Conservation (phyloP, 2,888 invertebrate genomes). For the Labia minor region DNA sequence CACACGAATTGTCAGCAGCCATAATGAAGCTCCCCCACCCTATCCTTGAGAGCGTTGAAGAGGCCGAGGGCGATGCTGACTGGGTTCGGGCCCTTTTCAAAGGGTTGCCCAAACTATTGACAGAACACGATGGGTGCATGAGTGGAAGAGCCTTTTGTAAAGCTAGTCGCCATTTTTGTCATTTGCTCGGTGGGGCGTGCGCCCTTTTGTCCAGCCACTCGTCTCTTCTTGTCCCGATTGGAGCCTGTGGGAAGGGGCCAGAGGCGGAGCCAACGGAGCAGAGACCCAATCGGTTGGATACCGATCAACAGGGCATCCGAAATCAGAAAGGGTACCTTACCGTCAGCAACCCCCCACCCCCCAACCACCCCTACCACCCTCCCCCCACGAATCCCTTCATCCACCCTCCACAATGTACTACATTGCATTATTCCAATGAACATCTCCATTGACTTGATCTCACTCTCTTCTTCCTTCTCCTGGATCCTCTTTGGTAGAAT, state of each 20-base stretch:
- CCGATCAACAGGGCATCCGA: not conserved
- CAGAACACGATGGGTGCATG: not conserved
- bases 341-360: too few relatives aligned
- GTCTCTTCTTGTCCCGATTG: slow-evolving; percentile 6
- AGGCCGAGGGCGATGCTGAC: not conserved
- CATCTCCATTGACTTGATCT: too few relatives aligned
- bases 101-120: not conserved
- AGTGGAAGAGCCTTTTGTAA: not conserved
- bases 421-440: too few relatives aligned
- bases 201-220: slow-evolving; percentile 6
- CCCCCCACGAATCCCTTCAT: too few relatives aligned
- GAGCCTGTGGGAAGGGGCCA: not conserved
- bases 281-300: not conserved
- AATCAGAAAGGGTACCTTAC: too few relatives aligned
- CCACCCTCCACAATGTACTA: too few relatives aligned
- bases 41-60: not conserved
- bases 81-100: not conserved
- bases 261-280: not conserved
- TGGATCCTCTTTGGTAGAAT: too few relatives aligned
- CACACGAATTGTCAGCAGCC: not conserved
- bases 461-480: too few relatives aligned
- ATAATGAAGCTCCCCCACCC: slow-evolving; percentile 13
- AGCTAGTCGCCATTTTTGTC: slow-evolving; percentile 3
- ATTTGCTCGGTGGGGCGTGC: slow-evolving; percentile 8
- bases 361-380: too few relatives aligned